Base-by-base conservation (phyloP, 1,140 invertebrate species). In the Aphis craccivora region DNA sequence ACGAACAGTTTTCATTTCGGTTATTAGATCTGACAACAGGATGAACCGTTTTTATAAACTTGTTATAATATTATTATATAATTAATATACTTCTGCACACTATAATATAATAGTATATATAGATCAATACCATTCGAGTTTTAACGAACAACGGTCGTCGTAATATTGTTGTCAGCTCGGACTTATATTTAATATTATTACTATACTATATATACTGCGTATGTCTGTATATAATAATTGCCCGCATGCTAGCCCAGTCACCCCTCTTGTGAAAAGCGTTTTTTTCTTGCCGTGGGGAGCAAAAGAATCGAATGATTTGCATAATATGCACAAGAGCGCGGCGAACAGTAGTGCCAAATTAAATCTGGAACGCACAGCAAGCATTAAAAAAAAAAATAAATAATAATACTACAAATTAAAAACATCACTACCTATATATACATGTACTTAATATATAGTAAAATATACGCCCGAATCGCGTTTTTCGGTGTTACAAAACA, bases 261-360 rank as follows among this genome's bases (percentile, higher is more conserved):
- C 89, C 89, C 89, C 89, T 90, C 89, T 60, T 40, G n/a, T 90
- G 53, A 90, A 90, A 90, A 67, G 40, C 53, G 89, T 90, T 60
- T 90, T 90, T 43, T 67, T 23, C 30, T 35, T 30, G 45, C 45
- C 51, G 88, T 37, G 53, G 89, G 89, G 89, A 90, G 89, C 35
- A 55, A 90, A 67, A 90, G 53, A 90, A 90, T 67, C 53, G 53
- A 90, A 90, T 67, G 89, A 90, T 90, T 90, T 90, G 89, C 89
- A 90, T 90, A 90, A 53, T 53, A 88, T 11, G 37, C n/a, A 22
- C 22, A 37, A 14, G 51, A 35, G 51, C 20, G 55, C 25, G 40
- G 14, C 89, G 8, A 90, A 90, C 88, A 90, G 89, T 90, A 90
- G 89, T 67, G 89, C 89, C 89, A 90, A 90, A 90, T 67, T 90